phyloP scores from a whole-genome alignment of 2,888 invertebrate genomes.

The Cheilosia variabilis region DNA sequence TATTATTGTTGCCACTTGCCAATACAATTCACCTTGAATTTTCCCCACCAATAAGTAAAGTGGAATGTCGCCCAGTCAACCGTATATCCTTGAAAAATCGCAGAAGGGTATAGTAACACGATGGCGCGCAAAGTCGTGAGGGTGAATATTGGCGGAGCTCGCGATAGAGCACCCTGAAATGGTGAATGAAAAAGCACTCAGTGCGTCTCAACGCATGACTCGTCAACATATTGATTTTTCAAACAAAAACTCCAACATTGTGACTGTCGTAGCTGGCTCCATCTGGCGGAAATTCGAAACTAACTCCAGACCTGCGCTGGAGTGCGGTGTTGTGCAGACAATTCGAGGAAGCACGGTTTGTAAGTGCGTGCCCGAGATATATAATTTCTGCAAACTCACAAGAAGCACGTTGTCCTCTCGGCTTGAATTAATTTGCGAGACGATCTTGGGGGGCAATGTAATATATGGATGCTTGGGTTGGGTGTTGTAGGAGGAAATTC shows the following conservation, averaged over 20 bases:
- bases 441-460: conserved; percentile 18
- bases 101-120: conserved; percentile 14
- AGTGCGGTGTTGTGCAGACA: conserved; percentile 35
- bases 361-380: conserved; percentile 43
- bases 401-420: conserved; percentile 66
- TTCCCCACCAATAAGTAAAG: conserved; percentile 39
- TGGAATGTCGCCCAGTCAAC: conserved; percentile 43
- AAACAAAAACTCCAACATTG: neutral
- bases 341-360: conserved; percentile 21
- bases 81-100: conserved; percentile 43
- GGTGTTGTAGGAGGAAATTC: conserved; percentile 1
- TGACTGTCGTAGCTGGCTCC: conserved; percentile 34
- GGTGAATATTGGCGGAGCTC: neutral
- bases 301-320: conserved; percentile 37
- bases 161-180: conserved; percentile 3
- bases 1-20: conserved; percentile 45
- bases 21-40: conserved; percentile 64
- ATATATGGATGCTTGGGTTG: neutral
- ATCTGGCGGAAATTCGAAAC: conserved; percentile 37
- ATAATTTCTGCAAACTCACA: conserved; percentile 54
- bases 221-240: conserved; percentile 61
- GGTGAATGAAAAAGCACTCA: conserved; percentile 43
- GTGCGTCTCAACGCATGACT: neutral
- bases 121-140: conserved; percentile 4
- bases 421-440: conserved; percentile 64